Conservation (phyloP, 2,888 invertebrate species). For the Clusia tigrina region DNA sequence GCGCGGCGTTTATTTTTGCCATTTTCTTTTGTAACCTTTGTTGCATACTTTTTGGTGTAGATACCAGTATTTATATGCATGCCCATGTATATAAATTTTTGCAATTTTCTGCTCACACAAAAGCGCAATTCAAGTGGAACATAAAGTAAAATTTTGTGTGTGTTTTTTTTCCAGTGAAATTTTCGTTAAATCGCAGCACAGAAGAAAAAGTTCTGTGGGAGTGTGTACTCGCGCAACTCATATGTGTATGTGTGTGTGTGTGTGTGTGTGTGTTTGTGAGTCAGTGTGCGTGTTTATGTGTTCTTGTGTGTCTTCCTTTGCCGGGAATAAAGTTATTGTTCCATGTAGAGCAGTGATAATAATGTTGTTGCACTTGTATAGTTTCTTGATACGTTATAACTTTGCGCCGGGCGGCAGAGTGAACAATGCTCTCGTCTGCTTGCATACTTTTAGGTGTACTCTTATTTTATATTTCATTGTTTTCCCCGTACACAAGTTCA, state of each 20-base stretch:
- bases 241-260: neutral
- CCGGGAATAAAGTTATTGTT: neutral
- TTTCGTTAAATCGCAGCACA: slow-evolving; percentile 8
- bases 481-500: neutral
- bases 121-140: slow-evolving; percentile 4
- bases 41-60: slow-evolving; percentile 21
- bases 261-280: neutral
- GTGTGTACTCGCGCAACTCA: too few relatives aligned
- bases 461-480: neutral
- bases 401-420: too few relatives aligned
- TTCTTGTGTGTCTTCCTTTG: neutral
- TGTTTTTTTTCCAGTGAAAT: neutral
- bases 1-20: neutral
- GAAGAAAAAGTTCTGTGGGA: too few relatives aligned
- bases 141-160: neutral
- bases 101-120: neutral
- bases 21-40: too few relatives aligned
- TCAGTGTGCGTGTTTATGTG: neutral
- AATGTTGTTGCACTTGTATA: neutral
- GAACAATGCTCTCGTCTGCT: neutral
- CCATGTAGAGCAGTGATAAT: neutral
- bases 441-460: slow-evolving; percentile 5
- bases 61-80: slow-evolving; percentile 11
- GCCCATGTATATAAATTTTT: slow-evolving; percentile 1
- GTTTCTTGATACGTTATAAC: neutral